Base-by-base conservation (phyloP, 2,797 vertebrate genomes). In the Anableps anableps region DNA sequence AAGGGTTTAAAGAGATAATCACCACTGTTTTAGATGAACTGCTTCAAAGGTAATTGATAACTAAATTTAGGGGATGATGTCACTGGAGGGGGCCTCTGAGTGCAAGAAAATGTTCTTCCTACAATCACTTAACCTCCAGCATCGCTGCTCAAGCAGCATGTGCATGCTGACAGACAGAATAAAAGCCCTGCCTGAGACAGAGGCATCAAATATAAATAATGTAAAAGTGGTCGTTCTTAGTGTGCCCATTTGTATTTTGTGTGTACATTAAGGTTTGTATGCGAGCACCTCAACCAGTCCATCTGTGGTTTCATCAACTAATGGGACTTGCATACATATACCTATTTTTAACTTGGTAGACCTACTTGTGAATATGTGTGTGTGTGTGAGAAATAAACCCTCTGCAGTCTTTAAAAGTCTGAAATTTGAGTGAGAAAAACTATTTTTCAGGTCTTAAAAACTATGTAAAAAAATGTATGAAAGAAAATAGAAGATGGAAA, bases 281-380 rank as follows among this genome's bases (percentile, higher is more conserved):
- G 78, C 83, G 70, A 80, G 45, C 58, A 4, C 48, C 47, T 72
- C 66, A 70, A 71, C 68, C 26, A 77, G 74, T 31, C 70, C 45
- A 53, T 62, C 68, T 85, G 81, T 81, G 88, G 81, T 85, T 75
- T 78, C 75, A 50, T 95, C 84, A 97, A 45, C 71, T 82, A 21
- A n/a, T 73, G 96, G 95, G 96, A 96, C 93, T 96, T 97, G 94
- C 26, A 38, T 45, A 55, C 72, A 38, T 58, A 66, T 55, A 76
- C 75, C 82, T 53, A 82, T 87, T 88, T 91, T 80, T 60, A 83
- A 83, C 85, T 87, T 75, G 36, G 50, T 4, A 74, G 17, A 75
- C 41, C 50, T 64, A 66, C 50, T 53, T 80, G 72, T 2, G 41
- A 75, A 70, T n/a, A 50, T 75, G 75, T 74, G 72, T 43, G 31